These are phyloP conservation scores for Creontiades dilutus DNA, from an alignment of 2,888 invertebrate genomes.

Conservation along the genomic window DNA sequence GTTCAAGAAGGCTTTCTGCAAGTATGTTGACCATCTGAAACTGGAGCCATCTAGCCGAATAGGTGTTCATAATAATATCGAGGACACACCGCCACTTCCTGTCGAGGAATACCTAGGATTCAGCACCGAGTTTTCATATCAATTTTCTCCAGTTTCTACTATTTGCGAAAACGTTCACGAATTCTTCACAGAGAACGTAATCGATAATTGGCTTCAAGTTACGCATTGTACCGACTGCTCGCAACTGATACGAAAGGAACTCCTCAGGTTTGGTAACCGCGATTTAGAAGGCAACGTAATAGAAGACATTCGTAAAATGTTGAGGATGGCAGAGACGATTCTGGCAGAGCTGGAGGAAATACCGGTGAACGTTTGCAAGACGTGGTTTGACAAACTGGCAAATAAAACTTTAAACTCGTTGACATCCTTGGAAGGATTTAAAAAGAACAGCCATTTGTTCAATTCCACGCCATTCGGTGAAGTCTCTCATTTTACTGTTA, in stretches of 20 bases:
- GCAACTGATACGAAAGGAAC: slow-evolving; percentile 15
- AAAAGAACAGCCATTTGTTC: slow-evolving; percentile 21
- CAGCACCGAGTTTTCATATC: slow-evolving; percentile 16
- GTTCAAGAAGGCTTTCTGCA: slow-evolving; percentile 25
- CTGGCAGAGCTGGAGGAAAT: slow-evolving; percentile 40
- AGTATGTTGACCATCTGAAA: not conserved
- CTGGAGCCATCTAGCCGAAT: not conserved
- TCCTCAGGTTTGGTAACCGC: not conserved
- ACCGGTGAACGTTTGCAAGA: not conserved
- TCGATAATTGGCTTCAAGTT: slow-evolving; percentile 29
- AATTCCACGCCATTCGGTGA: slow-evolving; percentile 48
- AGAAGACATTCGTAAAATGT: slow-evolving; percentile 31
- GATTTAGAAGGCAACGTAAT: slow-evolving; percentile 25
- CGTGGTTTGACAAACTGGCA: not conserved
- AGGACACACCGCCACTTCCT: not conserved
- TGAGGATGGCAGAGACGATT: slow-evolving; percentile 22
- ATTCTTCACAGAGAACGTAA: slow-evolving; percentile 38
- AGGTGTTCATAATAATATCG: not conserved
- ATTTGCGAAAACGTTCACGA: not conserved
- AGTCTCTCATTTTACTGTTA: slow-evolving; percentile 49
- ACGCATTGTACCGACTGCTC: not conserved
- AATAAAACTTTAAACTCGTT: slow-evolving; percentile 45
- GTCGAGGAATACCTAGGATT: not conserved
- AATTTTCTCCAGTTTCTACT: slow-evolving; percentile 10
- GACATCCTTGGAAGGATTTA: not conserved